Conservation (phyloP, 2,888 invertebrate species). For the Corbicula japonica region DNA sequence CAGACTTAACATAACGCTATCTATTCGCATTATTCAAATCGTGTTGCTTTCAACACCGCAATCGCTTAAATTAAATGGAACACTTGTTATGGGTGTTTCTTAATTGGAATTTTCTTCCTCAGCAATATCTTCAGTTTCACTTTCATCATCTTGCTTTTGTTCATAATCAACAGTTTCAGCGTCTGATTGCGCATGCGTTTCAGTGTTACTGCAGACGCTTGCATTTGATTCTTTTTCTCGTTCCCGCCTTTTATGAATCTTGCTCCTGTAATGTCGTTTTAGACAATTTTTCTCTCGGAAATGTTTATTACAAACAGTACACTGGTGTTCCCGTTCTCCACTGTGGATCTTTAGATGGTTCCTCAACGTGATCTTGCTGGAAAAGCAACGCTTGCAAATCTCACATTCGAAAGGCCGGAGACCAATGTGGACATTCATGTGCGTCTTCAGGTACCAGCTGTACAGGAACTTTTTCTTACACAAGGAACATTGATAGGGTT, state of each 20-base stretch:
- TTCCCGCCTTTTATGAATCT: conserved; percentile 12
- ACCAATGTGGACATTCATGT: conserved; percentile 31
- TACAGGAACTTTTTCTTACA: conserved; percentile 25
- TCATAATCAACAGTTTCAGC: too few relatives aligned
- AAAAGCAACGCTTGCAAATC: conserved; percentile 16
- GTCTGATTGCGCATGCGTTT: too few relatives aligned
- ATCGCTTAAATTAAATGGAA: too few relatives aligned
- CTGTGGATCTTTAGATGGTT: conserved; percentile 25
- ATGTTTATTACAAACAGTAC: conserved; percentile 13
- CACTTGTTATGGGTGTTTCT: too few relatives aligned
- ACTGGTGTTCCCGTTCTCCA: conserved; percentile 8
- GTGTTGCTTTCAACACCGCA: too few relatives aligned
- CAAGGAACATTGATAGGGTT: conserved; percentile 11
- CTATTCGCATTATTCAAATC: too few relatives aligned
- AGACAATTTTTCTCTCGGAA: conserved; percentile 19
- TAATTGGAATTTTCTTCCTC: too few relatives aligned
- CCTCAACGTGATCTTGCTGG: conserved; percentile 7
- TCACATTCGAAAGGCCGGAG: conserved; percentile 1
- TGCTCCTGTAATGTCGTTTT: conserved; percentile 10
- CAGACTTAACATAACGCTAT: too few relatives aligned
- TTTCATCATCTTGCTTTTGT: too few relatives aligned
- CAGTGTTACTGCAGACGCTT: too few relatives aligned
- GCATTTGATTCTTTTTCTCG: too few relatives aligned
- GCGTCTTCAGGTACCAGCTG: conserved; percentile 34
- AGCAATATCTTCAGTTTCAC: too few relatives aligned